These are phyloP conservation scores for Trachelus tabidus DNA, from an alignment of 2,888 invertebrate species.

Conservation along the genomic window DNA sequence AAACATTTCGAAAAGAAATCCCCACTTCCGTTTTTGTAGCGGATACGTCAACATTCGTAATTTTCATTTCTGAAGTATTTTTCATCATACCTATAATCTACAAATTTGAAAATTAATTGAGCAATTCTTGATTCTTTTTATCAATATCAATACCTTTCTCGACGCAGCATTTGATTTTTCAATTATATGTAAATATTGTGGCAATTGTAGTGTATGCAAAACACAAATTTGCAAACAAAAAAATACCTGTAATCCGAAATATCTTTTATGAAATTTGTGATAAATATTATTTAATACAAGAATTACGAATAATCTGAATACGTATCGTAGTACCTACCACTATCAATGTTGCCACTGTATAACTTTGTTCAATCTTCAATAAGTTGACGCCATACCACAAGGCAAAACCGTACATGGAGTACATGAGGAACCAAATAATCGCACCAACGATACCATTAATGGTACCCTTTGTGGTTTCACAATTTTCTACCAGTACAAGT, in stretches of 20 bases:
- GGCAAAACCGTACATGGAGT: constrained; percentile 29
- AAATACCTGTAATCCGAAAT: constrained; percentile 4
- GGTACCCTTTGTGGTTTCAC: constrained; percentile 17
- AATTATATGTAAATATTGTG: constrained; percentile 19
- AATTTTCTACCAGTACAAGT: constrained; percentile 19
- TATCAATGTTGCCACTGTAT: constrained; percentile 25
- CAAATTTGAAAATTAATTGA: too few relatives aligned
- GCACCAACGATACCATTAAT: constrained; percentile 22
- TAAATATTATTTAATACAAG: background rate
- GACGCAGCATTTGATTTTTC: constrained; percentile 19
- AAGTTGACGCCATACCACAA: constrained; percentile 27
- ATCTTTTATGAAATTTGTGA: background rate
- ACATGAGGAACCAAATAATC: constrained; percentile 24
- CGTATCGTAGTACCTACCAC: constrained; percentile 11
- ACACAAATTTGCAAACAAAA: constrained; percentile 29
- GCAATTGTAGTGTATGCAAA: constrained; percentile 25
- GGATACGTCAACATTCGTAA: constrained; percentile 54
- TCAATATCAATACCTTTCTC: constrained; percentile 4
- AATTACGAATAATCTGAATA: too few relatives aligned
- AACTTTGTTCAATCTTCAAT: constrained; percentile 18
- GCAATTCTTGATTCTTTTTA: too few relatives aligned
- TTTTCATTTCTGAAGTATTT: background rate
- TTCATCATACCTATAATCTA: constrained; percentile 6
- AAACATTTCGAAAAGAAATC: constrained; percentile 12
- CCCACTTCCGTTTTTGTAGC: constrained; percentile 6